Conservation (phyloP, 2,888 invertebrate species). For the Pandemis heparana region DNA sequence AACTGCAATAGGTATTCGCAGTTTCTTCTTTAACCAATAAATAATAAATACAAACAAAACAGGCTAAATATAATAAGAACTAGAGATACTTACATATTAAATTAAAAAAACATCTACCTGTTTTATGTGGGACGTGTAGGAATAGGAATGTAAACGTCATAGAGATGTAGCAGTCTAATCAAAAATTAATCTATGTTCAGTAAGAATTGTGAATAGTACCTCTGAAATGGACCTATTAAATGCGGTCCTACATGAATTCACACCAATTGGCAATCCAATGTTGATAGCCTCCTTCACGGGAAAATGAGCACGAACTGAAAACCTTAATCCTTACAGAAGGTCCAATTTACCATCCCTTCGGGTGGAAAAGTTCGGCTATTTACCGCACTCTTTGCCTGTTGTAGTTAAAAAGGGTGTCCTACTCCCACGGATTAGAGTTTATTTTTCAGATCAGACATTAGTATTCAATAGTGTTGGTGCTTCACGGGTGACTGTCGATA, state of each 20-base stretch:
- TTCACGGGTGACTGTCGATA: background rate
- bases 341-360: conserved; percentile 4
- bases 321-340: conserved; percentile 12
- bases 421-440: background rate
- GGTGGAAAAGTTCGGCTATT: conserved; percentile 1
- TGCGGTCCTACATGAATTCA: conserved; percentile 3
- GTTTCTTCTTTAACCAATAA: no score
- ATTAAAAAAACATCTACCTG: no score
- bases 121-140: no score
- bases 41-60: no score
- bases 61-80: no score
- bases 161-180: no score
- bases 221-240: conserved; percentile 11
- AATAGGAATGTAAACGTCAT: no score
- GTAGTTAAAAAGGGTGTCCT: background rate
- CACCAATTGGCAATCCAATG: conserved; percentile 22
- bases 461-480: background rate
- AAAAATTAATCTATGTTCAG: no score
- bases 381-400: background rate
- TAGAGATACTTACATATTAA: no score
- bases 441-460: conserved; percentile 1
- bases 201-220: no score
- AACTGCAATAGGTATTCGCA: no score
- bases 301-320: conserved; percentile 30
- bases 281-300: conserved; percentile 7